Conservation (phyloP, 1,140 invertebrate genomes). For the Dendrolimus kikuchii region DNA sequence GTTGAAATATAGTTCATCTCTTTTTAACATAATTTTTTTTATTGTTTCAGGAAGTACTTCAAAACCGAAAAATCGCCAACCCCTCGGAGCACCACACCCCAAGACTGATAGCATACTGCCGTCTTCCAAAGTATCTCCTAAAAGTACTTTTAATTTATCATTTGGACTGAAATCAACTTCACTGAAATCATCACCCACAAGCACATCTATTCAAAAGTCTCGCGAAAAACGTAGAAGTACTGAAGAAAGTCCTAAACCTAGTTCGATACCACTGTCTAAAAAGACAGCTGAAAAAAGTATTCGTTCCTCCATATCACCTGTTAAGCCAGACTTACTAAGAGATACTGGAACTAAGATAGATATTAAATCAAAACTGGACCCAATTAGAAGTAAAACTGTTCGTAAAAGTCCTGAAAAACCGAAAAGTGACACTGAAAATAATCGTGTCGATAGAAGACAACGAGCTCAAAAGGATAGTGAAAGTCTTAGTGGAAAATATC, state of each 20-base stretch:
- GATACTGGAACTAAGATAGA: conserved; percentile 32
- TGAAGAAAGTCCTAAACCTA: conserved; percentile 48
- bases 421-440: conserved; percentile 55
- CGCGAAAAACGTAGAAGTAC: conserved; percentile 47
- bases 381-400: conserved; percentile 31
- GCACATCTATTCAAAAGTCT: conserved; percentile 29
- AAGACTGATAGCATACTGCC: conserved; percentile 59
- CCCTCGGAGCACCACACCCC: conserved; percentile 45
- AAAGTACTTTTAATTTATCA: conserved; percentile 47
- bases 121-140: conserved; percentile 63
- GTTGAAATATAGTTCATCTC: neutral
- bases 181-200: conserved; percentile 32
- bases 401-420: conserved; percentile 54
- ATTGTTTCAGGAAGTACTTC: conserved; percentile 57
- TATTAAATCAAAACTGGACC: conserved; percentile 44
- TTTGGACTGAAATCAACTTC: conserved; percentile 45
- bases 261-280: conserved; percentile 59
- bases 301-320: conserved; percentile 41
- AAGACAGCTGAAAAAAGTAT: conserved; percentile 41
- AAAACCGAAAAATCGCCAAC: conserved; percentile 49
- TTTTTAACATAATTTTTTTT: conserved; percentile 18
- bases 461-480: conserved; percentile 65
- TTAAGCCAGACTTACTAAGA: conserved; percentile 46
- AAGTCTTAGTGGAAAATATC: conserved; percentile 66
- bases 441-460: conserved; percentile 53